Evolutionary conservation across 1,140 invertebrate genomes (phyloP).

Genomic region (Nephila pilipes): DNA sequence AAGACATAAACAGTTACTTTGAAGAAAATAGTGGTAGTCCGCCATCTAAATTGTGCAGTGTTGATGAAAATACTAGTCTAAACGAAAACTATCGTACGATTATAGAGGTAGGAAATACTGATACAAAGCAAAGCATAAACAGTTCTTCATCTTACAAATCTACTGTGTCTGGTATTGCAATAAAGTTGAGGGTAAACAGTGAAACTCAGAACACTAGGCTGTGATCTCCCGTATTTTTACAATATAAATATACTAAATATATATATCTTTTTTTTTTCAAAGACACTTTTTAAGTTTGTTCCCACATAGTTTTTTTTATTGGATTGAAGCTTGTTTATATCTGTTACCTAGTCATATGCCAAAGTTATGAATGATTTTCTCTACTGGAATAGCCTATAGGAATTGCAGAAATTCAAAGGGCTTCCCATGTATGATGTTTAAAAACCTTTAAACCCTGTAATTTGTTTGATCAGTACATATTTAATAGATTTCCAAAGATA

Average conservation of each 20-base stretch:
- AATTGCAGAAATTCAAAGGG: too few species aligned
- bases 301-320: constrained; percentile 24
- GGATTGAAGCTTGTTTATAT: constrained; percentile 36
- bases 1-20: not conserved
- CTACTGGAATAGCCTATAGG: too few species aligned
- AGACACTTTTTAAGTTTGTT: not conserved
- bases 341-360: constrained; percentile 61
- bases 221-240: constrained; percentile 43
- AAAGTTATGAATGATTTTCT: constrained; percentile 21
- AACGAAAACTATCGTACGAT: constrained; percentile 50
- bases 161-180: constrained; percentile 20
- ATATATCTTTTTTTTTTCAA: not conserved
- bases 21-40: not conserved
- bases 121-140: not conserved
- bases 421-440: too few species aligned
- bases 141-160: not conserved
- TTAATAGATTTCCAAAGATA: too few species aligned
- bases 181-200: constrained; percentile 74
- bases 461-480: too few species aligned
- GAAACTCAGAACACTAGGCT: constrained; percentile 69
- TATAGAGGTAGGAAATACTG: constrained; percentile 42
- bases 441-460: too few species aligned
- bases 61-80: not conserved
- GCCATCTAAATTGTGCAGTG: too few species aligned
- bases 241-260: not conserved